These are phyloP conservation scores for Monodelphis domestica DNA, from an alignment of 2,797 vertebrate species.

Conservation along the genomic window DNA sequence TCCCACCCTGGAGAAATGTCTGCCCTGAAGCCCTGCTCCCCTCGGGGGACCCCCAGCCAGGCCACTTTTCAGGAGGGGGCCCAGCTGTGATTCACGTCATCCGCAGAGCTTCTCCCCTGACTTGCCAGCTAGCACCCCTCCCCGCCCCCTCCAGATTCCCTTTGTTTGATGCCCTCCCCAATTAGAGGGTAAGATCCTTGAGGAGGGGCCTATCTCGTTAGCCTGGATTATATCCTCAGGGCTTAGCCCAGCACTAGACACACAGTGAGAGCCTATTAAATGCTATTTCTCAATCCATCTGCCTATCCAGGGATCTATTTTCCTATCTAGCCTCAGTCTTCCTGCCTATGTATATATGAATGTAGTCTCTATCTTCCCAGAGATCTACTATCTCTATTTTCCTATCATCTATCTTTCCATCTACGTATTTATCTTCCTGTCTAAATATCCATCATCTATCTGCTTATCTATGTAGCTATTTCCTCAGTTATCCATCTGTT, in stretches of 20 bases:
- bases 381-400: too few species aligned
- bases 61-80: background rate
- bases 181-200: background rate
- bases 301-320: too few species aligned
- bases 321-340: background rate
- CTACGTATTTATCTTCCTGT: too few species aligned
- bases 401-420: too few species aligned
- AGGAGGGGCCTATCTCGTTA: background rate
- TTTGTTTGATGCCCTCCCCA: background rate
- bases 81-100: accelerated
- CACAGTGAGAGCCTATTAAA: background rate
- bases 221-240: background rate
- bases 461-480: background rate
- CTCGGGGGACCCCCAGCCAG: background rate
- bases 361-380: too few species aligned
- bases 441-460: too few species aligned
- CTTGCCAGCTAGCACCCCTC: background rate
- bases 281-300: background rate
- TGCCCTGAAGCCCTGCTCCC: background rate
- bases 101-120: background rate
- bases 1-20: background rate
- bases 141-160: background rate
- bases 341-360: background rate
- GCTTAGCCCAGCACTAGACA: background rate
- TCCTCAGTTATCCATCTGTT: background rate